These are phyloP conservation scores for Tinea semifulvella DNA, from an alignment of 2,888 invertebrate genomes.

Conservation along the genomic window DNA sequence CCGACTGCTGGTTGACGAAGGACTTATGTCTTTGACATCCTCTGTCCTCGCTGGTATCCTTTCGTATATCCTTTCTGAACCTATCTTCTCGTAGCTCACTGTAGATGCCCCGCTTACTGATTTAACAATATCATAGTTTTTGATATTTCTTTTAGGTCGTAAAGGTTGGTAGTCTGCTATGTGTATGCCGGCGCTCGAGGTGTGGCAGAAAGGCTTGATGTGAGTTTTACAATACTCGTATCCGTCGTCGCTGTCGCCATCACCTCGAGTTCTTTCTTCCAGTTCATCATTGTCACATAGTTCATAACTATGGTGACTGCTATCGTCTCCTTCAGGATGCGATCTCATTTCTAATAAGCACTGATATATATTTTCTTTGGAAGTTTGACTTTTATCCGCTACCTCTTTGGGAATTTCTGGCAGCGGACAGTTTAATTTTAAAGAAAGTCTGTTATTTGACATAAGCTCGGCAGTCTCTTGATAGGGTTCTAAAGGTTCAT, in stretches of 20 bases:
- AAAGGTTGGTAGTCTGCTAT: slow-evolving; percentile 59
- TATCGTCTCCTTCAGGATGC: slow-evolving; percentile 58
- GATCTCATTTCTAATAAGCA: slow-evolving; percentile 55
- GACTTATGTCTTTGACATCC: slow-evolving; percentile 48
- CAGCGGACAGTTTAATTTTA: slow-evolving; percentile 57
- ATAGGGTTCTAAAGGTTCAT: slow-evolving; percentile 53
- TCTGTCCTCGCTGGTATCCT: slow-evolving; percentile 44
- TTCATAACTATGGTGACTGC: slow-evolving; percentile 63
- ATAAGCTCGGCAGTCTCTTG: slow-evolving; percentile 40
- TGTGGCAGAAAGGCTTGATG: slow-evolving; percentile 50
- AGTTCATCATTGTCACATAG: slow-evolving; percentile 48
- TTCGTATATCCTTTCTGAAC: slow-evolving; percentile 57
- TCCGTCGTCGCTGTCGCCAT: slow-evolving; percentile 58
- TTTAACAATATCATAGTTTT: slow-evolving; percentile 50
- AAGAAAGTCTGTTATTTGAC: slow-evolving; percentile 31
- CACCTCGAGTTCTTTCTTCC: slow-evolving; percentile 53
- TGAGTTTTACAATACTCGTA: slow-evolving; percentile 61
- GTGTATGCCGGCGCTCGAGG: slow-evolving; percentile 53
- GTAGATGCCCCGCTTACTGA: slow-evolving; percentile 56
- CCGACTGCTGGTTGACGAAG: slow-evolving; percentile 39
- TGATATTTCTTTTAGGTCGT: slow-evolving; percentile 29
- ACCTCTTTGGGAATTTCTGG: slow-evolving; percentile 52
- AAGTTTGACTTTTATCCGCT: slow-evolving; percentile 22
- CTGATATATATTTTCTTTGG: slow-evolving; percentile 54
- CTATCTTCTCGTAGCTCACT: slow-evolving; percentile 57